Base-by-base conservation (phyloP, 2,888 invertebrate species). In the Drosophila borealis region DNA sequence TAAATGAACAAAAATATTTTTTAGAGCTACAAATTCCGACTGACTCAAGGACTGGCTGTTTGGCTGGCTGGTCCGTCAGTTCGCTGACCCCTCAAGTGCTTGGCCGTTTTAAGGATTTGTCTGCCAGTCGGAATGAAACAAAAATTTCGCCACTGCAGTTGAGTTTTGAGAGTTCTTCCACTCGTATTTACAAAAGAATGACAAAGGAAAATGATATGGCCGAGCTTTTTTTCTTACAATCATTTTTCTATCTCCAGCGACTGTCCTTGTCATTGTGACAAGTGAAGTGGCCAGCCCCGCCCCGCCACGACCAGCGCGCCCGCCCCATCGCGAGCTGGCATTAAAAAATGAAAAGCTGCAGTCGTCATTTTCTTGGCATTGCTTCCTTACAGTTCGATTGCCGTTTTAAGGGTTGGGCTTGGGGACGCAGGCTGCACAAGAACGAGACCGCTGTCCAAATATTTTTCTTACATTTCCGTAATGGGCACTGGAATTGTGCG, bases 281-380 rank as follows among this genome's bases (percentile, higher is more conserved):
- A 83, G 69, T 79, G 73, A 79, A 83, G 79, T 74, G 56, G 59
- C 33, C 63, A 42, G 50, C 63, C 39, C 29, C 25, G 25, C 25
- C 6, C 25, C 25, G 25, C 25, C 25, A 5, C 25, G 25, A 5
- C 25, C 25, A 2, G 25, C 25, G 6, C 6, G 6, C 29, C 13
- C 19, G 10, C 41, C 29, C 25, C 42, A 4, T 39, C 42, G 34
- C 17, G 42, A 51, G 25, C 36, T 60, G 29, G 4, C 53, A n/a
- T 48, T 33, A 51, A 54, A 61, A 70, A 62, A 49, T 57, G 49
- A 74, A 69, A 69, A 74, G 70, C 69, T 82, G 80, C 73, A 81
- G 65, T 81, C 79, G 81, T 84, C 81, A 86, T 84, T 81, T 83
- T 81, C 81, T 83, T 84, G 79, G 79, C 83, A 86, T 60, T 75